Conservation (phyloP, 2,113 vertebrate species). For the Tympanuchus pallidicinctus region DNA sequence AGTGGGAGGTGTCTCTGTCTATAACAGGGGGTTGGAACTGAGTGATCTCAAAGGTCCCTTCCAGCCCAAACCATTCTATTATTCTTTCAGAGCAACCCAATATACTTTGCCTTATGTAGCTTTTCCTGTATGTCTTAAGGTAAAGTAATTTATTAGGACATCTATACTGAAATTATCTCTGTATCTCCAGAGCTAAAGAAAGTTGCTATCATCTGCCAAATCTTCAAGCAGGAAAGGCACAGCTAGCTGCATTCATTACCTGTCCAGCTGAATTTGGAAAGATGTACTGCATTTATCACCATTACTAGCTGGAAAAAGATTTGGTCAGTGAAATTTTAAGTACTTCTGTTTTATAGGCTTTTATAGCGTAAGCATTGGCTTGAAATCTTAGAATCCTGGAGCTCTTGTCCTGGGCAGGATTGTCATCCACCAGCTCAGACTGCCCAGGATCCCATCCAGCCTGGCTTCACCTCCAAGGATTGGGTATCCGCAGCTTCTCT, state of each 20-base stretch:
- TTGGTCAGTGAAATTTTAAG: neutral
- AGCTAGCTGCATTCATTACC: neutral
- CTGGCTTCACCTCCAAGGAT: neutral
- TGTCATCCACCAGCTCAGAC: neutral
- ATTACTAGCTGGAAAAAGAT: neutral
- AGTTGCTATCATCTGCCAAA: rapidly evolving
- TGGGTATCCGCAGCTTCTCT: no score
- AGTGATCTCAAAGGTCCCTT: no score
- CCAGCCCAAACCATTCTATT: no score
- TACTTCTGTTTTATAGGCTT: neutral
- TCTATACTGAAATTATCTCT: neutral
- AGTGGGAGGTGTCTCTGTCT: no score
- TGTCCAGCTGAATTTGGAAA: neutral
- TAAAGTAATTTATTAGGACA: neutral
- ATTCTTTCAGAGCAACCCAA: no score
- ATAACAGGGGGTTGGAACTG: no score
- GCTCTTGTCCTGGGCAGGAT: neutral
- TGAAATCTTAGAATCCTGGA: neutral
- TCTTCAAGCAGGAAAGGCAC: neutral
- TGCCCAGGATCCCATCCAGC: neutral
- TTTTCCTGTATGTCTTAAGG: neutral
- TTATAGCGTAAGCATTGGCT: neutral
- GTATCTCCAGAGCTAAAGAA: neutral
- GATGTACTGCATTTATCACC: neutral
- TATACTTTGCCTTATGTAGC: neutral